These are phyloP conservation scores for Petrocephalus microphthalmus DNA, from an alignment of 2,113 vertebrate species.

Conservation along the genomic window DNA sequence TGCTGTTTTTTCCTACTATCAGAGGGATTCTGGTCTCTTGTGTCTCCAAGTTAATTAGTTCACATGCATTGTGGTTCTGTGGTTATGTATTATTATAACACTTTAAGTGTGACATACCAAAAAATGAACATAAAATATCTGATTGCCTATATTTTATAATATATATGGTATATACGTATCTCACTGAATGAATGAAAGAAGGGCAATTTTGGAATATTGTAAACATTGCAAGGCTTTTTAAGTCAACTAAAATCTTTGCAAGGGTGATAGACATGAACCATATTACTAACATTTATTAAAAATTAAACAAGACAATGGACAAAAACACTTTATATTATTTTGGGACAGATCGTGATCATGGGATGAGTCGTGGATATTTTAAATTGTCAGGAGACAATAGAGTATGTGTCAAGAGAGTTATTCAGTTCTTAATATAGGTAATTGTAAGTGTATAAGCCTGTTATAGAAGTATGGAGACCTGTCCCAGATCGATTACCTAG, in stretches of 20 bases:
- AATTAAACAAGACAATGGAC: neutral
- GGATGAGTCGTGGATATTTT: neutral
- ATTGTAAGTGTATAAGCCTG: neutral
- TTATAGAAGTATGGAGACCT: neutral
- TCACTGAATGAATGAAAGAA: neutral
- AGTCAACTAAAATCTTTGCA: neutral
- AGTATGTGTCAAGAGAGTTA: neutral
- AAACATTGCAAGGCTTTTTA: neutral
- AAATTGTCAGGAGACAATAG: neutral
- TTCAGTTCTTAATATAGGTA: neutral
- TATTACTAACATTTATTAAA: neutral
- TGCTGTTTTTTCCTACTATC: neutral
- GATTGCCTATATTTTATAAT: neutral
- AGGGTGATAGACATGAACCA: neutral
- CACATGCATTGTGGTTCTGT: neutral
- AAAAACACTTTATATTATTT: neutral
- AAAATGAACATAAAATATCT: neutral
- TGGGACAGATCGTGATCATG: neutral
- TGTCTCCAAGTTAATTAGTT: neutral
- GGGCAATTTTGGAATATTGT: neutral
- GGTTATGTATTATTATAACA: neutral
- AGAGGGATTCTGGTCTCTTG: neutral
- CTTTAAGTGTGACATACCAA: slow-evolving; percentile 6
- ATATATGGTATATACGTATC: neutral
- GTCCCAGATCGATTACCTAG: slow-evolving; percentile 6